Evolutionary conservation across 2,113 vertebrate genomes (phyloP).

Genomic region (Oreochromis spilurus): DNA sequence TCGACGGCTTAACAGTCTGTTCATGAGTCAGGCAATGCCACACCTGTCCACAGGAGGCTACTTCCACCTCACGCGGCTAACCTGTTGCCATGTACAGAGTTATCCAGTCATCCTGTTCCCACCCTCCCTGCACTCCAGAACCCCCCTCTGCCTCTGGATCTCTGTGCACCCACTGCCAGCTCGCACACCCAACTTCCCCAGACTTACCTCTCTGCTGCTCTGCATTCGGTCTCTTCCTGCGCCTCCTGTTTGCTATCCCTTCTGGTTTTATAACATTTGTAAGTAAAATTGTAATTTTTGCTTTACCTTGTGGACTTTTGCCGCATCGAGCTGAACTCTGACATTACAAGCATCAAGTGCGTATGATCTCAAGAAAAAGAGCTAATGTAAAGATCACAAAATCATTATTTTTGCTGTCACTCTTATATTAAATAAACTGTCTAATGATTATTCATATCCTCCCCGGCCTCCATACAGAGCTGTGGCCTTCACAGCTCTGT

Average conservation of each 20-base stretch:
- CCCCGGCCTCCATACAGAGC: not conserved
- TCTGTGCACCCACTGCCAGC: not conserved
- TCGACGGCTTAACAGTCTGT: rapidly evolving
- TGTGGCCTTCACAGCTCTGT: slow-evolving; percentile 1
- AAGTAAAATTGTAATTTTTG: not conserved
- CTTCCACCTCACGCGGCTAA: not conserved
- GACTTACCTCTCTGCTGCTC: not conserved
- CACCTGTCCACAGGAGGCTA: not conserved
- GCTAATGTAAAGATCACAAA: not conserved
- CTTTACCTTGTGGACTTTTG: not conserved
- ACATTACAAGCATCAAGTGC: not conserved
- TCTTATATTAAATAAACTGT: not conserved
- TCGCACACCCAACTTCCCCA: not conserved
- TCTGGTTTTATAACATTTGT: not conserved
- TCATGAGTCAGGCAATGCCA: not conserved
- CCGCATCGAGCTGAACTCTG: not conserved
- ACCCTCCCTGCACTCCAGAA: not conserved
- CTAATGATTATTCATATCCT: not conserved
- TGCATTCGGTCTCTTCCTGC: not conserved
- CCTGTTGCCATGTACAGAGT: not conserved
- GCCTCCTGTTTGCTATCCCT: not conserved
- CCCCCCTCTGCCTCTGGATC: not conserved
- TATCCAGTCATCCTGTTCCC: not conserved
- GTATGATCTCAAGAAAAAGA: not conserved
- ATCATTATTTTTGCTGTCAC: not conserved